phyloP scores from a whole-genome alignment of 2,888 invertebrate genomes.

The Thumatha senex region DNA sequence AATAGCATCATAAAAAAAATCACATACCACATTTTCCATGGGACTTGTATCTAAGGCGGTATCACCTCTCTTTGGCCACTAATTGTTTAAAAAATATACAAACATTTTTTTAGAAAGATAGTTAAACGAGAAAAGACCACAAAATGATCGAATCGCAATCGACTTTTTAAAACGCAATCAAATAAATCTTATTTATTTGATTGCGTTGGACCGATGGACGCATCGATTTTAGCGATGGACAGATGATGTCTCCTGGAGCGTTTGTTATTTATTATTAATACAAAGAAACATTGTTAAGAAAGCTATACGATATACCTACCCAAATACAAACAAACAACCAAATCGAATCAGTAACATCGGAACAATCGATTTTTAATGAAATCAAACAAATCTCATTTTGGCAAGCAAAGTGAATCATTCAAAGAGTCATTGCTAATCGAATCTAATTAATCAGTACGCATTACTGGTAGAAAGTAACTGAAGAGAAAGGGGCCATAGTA shows the following conservation, averaged over 20 bases:
- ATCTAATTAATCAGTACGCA: slow-evolving; percentile 79
- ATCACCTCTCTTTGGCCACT: no score
- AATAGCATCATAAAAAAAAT: no score
- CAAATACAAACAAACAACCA: neutral
- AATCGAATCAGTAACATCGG: slow-evolving; percentile 19
- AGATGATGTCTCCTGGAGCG: neutral
- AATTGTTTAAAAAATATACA: no score
- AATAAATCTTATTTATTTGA: neutral
- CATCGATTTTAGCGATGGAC: neutral
- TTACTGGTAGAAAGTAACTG: slow-evolving; percentile 72
- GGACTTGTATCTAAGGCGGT: no score
- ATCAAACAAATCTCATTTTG: slow-evolving; percentile 54
- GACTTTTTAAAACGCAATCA: neutral
- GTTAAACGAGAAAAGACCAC: neutral
- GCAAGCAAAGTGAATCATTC: slow-evolving; percentile 48
- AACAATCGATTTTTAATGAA: slow-evolving; percentile 31
- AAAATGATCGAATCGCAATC: neutral
- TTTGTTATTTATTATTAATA: neutral
- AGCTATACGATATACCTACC: neutral
- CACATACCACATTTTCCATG: no score
- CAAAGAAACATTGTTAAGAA: slow-evolving; percentile 3
- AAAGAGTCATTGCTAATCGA: slow-evolving; percentile 66
- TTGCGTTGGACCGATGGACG: neutral
- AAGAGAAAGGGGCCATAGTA: slow-evolving; percentile 69
- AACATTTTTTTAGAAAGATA: neutral